Evolutionary conservation across 2,113 vertebrate species (phyloP).

Genomic region (Theristicus caerulescens): DNA sequence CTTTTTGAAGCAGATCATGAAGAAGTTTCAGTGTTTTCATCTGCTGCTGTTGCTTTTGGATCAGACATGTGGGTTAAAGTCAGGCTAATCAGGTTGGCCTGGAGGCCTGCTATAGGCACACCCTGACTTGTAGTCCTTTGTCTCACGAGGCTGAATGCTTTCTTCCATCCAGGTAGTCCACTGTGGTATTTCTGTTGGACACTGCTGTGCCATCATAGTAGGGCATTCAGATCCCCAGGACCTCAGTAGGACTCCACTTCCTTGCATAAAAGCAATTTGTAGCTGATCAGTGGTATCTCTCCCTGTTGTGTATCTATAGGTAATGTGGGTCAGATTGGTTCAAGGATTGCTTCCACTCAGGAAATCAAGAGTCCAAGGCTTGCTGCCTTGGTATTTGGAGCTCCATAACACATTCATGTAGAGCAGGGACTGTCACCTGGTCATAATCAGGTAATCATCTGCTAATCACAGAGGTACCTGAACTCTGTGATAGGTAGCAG

Average conservation of each 20-base stretch:
- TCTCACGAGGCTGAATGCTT: neutral
- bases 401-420: neutral
- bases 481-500: neutral
- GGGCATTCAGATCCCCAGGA: neutral
- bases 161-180: neutral
- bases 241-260: neutral
- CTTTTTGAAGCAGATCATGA: neutral
- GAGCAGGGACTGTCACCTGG: neutral
- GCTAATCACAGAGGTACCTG: neutral
- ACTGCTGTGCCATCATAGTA: neutral
- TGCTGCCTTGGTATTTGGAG: neutral
- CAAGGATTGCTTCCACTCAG: neutral
- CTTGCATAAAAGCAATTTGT: neutral
- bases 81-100: constrained; percentile 24
- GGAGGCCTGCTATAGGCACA: neutral
- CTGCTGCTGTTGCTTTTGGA: neutral
- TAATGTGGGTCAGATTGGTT: neutral
- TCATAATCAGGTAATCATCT: neutral
- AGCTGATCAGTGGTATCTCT: neutral
- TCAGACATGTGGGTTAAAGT: neutral
- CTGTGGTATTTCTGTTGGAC: neutral
- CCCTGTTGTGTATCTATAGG: neutral
- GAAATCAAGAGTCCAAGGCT: neutral
- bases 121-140: constrained; percentile 8
- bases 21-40: neutral